These are phyloP conservation scores for Leptodirus hochenwartii DNA, from an alignment of 2,888 invertebrate genomes.

Conservation along the genomic window DNA sequence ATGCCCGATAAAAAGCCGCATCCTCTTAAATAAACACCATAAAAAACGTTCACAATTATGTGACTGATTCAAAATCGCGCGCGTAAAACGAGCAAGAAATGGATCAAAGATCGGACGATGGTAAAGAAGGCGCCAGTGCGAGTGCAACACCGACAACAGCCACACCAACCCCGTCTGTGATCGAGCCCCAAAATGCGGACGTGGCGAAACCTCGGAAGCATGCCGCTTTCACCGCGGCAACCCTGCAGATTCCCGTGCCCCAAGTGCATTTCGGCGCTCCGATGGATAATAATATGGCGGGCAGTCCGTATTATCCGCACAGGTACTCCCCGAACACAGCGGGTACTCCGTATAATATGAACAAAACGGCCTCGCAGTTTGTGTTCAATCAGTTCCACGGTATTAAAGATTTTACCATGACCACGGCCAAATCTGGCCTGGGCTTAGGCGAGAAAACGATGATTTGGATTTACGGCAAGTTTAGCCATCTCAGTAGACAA, in stretches of 20 bases:
- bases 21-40: too few relatives aligned
- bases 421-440: conserved; percentile 55
- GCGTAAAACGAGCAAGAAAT: too few relatives aligned
- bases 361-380: conserved; percentile 52
- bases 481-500: conserved; percentile 54
- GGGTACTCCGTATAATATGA: conserved; percentile 13
- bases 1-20: too few relatives aligned
- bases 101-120: too few relatives aligned
- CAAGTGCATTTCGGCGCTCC: conserved; percentile 11
- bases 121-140: too few relatives aligned
- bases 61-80: too few relatives aligned
- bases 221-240: conserved; percentile 17
- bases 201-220: too few relatives aligned
- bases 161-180: too few relatives aligned
- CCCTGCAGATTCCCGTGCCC: conserved; percentile 21
- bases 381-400: conserved; percentile 66
- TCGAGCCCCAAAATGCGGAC: too few relatives aligned
- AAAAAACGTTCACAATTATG: too few relatives aligned
- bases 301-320: conserved; percentile 5
- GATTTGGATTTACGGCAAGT: conserved; percentile 61
- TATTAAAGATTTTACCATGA: conserved; percentile 48
- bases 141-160: too few relatives aligned
- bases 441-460: conserved; percentile 71
- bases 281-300: conserved; percentile 8
- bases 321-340: conserved; percentile 6